A percentile compares a stretch with the other conserved stretches of the same genome.
Evolutionary conservation across 2,888 invertebrate species (phyloP).

Genomic region (Sipha maydis): DNA sequence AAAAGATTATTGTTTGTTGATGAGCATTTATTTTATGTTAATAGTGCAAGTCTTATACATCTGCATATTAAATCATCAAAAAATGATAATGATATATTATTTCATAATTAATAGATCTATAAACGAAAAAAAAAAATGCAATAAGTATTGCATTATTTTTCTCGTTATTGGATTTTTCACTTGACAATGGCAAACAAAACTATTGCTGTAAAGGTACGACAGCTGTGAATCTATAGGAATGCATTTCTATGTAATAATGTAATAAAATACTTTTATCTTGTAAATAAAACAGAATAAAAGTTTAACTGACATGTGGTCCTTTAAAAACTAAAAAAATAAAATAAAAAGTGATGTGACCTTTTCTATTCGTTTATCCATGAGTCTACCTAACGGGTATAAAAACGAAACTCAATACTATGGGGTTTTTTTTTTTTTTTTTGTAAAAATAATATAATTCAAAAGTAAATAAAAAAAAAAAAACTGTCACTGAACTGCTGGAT

Average conservation of each 20-base stretch:
- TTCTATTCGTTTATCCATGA: constrained; percentile 25
- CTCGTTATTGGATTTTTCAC: not conserved
- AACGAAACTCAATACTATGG: constrained; percentile 37
- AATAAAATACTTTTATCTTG: constrained; percentile 36
- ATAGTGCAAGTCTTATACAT: no score
- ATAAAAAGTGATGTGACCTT: constrained; percentile 35
- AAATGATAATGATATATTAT: no score
- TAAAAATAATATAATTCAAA: not conserved
- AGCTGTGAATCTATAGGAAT: not conserved
- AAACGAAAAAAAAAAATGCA: not conserved
- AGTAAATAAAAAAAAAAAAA: constrained; percentile 8
- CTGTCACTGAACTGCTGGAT: not conserved
- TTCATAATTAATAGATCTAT: no score
- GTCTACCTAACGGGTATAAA: constrained; percentile 37
- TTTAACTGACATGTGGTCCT: constrained; percentile 29
- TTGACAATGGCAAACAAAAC: not conserved
- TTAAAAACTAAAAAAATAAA: constrained; percentile 21
- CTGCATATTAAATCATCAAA: no score
- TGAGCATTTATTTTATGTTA: no score
- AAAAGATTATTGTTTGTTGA: no score
- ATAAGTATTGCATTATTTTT: not conserved
- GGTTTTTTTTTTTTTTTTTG: not conserved
- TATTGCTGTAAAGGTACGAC: not conserved
- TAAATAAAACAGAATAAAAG: constrained; percentile 32
- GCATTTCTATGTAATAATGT: constrained; percentile 1